Evolutionary conservation across 2,113 vertebrate species (phyloP).

Genomic region (Phalacrocorax brasilianus): DNA sequence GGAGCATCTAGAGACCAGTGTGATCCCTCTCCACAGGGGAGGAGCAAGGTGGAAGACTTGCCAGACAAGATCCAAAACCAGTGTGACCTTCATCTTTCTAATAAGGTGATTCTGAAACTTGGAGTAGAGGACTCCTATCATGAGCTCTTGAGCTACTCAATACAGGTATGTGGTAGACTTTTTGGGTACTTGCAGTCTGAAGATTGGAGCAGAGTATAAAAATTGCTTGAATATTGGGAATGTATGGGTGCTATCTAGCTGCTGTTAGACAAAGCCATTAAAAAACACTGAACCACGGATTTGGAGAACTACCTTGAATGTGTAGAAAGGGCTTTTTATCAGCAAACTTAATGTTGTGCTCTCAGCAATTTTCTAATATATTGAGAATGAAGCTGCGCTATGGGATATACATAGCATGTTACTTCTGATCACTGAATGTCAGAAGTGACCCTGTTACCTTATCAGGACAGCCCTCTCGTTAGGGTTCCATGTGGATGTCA

Average conservation of each 20-base stretch:
- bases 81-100: background rate
- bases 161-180: background rate
- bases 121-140: background rate
- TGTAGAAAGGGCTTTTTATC: background rate
- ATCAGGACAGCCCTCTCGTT: background rate
- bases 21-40: background rate
- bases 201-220: background rate
- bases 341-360: background rate
- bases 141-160: background rate
- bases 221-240: background rate
- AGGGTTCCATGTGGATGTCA: background rate
- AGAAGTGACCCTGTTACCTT: background rate
- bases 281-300: accelerated
- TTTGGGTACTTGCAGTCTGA: background rate
- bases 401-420: background rate
- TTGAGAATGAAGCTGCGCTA: background rate
- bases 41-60: background rate
- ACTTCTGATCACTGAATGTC: background rate
- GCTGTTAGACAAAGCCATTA: background rate
- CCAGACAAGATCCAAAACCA: background rate
- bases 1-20: background rate
- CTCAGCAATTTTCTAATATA: background rate
- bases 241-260: background rate
- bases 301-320: background rate
- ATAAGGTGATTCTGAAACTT: background rate